These are phyloP conservation scores for Ceyx melanurus DNA, from an alignment of 2,113 vertebrate genomes.

Conservation along the genomic window DNA sequence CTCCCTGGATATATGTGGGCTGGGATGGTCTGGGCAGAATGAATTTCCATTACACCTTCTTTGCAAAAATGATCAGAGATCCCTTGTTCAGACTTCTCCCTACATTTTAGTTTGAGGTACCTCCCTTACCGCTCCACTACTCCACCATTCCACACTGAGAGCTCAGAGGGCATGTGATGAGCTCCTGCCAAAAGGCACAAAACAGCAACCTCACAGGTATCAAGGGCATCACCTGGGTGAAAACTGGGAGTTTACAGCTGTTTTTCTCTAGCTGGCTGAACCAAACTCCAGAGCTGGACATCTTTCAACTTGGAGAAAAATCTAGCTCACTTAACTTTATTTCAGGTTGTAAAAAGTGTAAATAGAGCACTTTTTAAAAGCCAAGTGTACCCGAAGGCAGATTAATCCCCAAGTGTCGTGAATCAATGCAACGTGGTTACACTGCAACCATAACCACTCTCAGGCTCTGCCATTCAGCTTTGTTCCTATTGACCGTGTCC, in stretches of 20 bases:
- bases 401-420: background rate
- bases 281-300: background rate
- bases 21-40: background rate
- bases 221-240: background rate
- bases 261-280: background rate
- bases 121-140: background rate
- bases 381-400: background rate
- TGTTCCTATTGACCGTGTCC: background rate
- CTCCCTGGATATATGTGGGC: rapidly evolving
- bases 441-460: background rate
- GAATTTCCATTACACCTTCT: background rate
- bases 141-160: background rate
- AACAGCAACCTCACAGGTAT: background rate
- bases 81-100: background rate
- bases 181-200: background rate
- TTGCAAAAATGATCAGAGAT: background rate
- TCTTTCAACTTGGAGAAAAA: background rate
- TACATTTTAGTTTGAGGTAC: background rate
- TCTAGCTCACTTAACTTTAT: background rate
- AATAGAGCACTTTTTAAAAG: background rate
- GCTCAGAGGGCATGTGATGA: background rate
- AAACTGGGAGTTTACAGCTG: background rate
- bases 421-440: conserved; percentile 1
- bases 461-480: background rate
- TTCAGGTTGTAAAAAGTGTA: background rate